Base-by-base conservation (phyloP, 2,888 invertebrate species). In the Himalopsyche anomala region DNA sequence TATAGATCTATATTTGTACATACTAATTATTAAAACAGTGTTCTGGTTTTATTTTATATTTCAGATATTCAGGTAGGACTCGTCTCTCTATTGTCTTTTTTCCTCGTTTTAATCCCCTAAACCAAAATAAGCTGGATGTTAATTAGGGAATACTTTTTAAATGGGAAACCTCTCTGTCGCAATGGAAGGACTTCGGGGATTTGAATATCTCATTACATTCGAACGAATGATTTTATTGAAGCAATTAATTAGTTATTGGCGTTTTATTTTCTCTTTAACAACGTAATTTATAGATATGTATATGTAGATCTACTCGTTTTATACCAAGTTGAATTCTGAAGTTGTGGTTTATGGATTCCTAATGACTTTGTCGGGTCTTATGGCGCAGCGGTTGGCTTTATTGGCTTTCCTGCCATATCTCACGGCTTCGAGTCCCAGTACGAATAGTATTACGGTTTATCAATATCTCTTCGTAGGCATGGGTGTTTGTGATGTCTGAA, bases 91-190 rank as follows among this genome's bases (percentile, higher is more conserved):
- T 62, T 62, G 62, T 62, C 62, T 62, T 28, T n/a, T 55, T 62
- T 62, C 62, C 62, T 28, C 62, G 2, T 28, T 62, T 62, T 62
- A 19, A 19, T 62, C 62, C 62, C 74, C 74, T 45, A 74, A 45
- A 83, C 62, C 69, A 69, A 62, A 83, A 83, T 83, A 83, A 83
- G 62, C 83, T 45, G 45, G 74, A 83, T 74, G 83, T 83, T 83
- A 74, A 83, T 83, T 83, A 83, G 74, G 62, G 51, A 40, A 51
- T 51, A 15, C 28, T 62, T 62, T 62, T 62, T 62, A 62, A 62
- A 62, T 19, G 62, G 19, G 19, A 28, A 19, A n/a, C n/a, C 62
- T 62, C 62, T 62, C 62, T 62, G 19, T 62, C 15, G 62, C 19
- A 62, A 62, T 28, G 9, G 62, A 9, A 19, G 28, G 19, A n/a